These are phyloP conservation scores for Meiosimyza platycephala DNA, from an alignment of 2,888 invertebrate species.

Conservation along the genomic window DNA sequence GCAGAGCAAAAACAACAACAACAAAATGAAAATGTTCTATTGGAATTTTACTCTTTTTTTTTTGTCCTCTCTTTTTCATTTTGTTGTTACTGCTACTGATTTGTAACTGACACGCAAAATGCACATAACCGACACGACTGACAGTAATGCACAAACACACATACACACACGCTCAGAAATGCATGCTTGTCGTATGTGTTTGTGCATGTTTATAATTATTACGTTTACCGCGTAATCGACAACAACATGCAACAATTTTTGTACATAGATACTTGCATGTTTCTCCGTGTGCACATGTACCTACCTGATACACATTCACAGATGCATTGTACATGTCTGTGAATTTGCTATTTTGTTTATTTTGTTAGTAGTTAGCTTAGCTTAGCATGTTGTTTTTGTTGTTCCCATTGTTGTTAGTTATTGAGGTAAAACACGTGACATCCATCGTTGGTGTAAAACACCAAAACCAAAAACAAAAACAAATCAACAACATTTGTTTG, in stretches of 20 bases:
- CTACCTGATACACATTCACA: neutral
- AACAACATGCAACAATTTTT: conserved; percentile 18
- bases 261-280: neutral
- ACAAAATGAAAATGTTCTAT: too few species aligned
- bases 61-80: neutral
- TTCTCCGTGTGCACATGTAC: neutral
- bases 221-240: conserved; percentile 23
- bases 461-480: too few species aligned
- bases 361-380: neutral
- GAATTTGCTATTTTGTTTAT: neutral
- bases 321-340: conserved; percentile 1
- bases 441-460: neutral
- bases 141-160: neutral
- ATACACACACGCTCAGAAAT: neutral
- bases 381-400: conserved; percentile 1
- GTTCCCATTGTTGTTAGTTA: conserved; percentile 5
- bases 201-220: neutral
- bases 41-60: neutral
- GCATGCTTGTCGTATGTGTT: neutral
- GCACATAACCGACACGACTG: conserved; percentile 19
- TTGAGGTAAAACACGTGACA: conserved; percentile 26
- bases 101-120: conserved; percentile 26
- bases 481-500: too few species aligned
- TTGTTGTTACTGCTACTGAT: conserved; percentile 12
- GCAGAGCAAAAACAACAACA: too few species aligned